Conservation (phyloP, 2,113 vertebrate genomes). For the Carassius auratus region DNA sequence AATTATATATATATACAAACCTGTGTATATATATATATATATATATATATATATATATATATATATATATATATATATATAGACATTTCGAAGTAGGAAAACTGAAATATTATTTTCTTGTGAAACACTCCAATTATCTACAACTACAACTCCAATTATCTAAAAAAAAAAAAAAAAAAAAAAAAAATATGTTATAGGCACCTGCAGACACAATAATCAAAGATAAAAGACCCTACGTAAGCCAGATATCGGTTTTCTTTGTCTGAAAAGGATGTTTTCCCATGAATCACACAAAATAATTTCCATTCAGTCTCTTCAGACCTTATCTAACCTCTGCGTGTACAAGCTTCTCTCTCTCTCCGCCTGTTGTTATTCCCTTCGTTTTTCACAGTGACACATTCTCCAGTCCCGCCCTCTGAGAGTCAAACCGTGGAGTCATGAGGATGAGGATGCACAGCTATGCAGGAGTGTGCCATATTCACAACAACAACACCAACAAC, state of each 20-base stretch:
- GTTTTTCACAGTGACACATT: neutral
- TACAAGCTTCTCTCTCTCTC: neutral
- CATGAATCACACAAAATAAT: neutral
- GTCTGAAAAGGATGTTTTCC: neutral
- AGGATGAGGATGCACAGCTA: constrained; percentile 7
- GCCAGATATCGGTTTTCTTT: neutral
- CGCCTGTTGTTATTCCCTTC: neutral
- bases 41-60: no score
- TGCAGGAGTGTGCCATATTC: no score
- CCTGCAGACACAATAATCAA: neutral
- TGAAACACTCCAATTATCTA: neutral
- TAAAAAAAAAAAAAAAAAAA: no score
- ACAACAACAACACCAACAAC: no score
- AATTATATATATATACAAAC: no score
- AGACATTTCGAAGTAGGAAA: neutral
- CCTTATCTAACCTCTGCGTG: constrained; percentile 13
- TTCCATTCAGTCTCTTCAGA: neutral
- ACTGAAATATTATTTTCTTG: neutral
- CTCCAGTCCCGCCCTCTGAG: neutral
- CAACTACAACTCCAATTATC: no score
- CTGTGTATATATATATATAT: no score
- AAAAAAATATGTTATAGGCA: neutral
- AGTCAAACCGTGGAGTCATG: constrained; percentile 1
- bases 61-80: no score
- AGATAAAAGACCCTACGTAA: neutral